phyloP scores from a whole-genome alignment of 2,888 invertebrate species.

The Sarcophaga caerulescens region DNA sequence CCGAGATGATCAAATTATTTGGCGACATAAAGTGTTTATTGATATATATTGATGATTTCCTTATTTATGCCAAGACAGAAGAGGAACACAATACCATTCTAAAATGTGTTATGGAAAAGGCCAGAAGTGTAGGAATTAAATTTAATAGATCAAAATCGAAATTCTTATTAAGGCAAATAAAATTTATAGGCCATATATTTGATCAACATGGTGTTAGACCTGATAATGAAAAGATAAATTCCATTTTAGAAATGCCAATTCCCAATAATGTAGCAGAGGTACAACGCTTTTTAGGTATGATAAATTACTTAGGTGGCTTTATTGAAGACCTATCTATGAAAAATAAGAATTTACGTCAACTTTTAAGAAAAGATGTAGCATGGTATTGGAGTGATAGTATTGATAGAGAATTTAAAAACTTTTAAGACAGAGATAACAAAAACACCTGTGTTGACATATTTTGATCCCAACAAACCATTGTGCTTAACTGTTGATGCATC shows the following conservation, averaged over 20 bases:
- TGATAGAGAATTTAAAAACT: slow-evolving; percentile 40
- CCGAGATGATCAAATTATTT: slow-evolving; percentile 51
- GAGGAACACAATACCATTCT: slow-evolving; percentile 55
- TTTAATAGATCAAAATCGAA: slow-evolving; percentile 53
- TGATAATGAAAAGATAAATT: slow-evolving; percentile 34
- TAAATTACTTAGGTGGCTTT: slow-evolving; percentile 69
- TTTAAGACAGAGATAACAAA: slow-evolving; percentile 44
- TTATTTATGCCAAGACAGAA: slow-evolving; percentile 45
- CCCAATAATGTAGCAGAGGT: slow-evolving; percentile 30
- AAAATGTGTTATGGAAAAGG: slow-evolving; percentile 38
- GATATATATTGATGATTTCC: slow-evolving; percentile 61
- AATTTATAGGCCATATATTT: slow-evolving; percentile 54
- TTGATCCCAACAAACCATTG: slow-evolving; percentile 39
- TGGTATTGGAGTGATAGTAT: slow-evolving; percentile 51
- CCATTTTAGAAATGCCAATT: slow-evolving; percentile 30
- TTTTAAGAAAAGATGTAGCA: slow-evolving; percentile 53
- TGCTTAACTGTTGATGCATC: slow-evolving; percentile 53
- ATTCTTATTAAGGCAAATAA: slow-evolving; percentile 28
- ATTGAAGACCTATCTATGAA: slow-evolving; percentile 64
- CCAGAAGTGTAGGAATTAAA: slow-evolving; percentile 51
- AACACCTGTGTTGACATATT: slow-evolving; percentile 44
- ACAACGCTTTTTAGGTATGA: slow-evolving; percentile 56
- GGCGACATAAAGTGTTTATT: slow-evolving; percentile 41
- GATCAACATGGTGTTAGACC: slow-evolving; percentile 35
- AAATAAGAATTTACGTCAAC: slow-evolving; percentile 55